These are phyloP conservation scores for Microctenopoma lineatum DNA, from an alignment of 2,797 vertebrate genomes.

Conservation along the genomic window DNA sequence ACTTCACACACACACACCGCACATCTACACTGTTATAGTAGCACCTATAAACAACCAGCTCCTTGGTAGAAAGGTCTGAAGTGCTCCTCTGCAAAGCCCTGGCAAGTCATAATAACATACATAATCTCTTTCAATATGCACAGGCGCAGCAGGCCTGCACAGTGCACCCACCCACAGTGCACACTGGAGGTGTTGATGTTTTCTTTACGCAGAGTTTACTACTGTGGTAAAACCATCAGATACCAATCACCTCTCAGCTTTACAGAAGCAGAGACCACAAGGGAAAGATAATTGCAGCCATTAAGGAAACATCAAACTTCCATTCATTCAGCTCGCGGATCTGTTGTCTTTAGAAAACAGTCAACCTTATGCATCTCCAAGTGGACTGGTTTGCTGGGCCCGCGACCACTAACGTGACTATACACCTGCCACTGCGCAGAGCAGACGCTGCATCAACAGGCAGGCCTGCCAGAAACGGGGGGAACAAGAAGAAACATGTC, in stretches of 20 bases:
- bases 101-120: slow-evolving; percentile 42
- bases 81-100: slow-evolving; percentile 40
- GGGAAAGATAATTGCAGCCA: slow-evolving; percentile 44
- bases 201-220: slow-evolving; percentile 37
- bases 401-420: slow-evolving; percentile 44
- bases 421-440: slow-evolving; percentile 69
- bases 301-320: slow-evolving; percentile 41
- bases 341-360: slow-evolving; percentile 17
- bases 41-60: slow-evolving; percentile 43
- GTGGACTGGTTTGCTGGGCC: slow-evolving; percentile 74
- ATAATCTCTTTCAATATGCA: slow-evolving; percentile 10
- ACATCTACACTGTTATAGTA: slow-evolving; percentile 27
- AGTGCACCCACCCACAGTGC: slow-evolving; percentile 9
- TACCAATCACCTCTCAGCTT: slow-evolving; percentile 25
- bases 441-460: slow-evolving; percentile 55
- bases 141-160: neutral
- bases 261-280: slow-evolving; percentile 27
- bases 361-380: slow-evolving; percentile 1
- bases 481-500: slow-evolving; percentile 74
- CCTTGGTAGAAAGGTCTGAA: slow-evolving; percentile 41
- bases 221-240: slow-evolving; percentile 37
- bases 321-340: slow-evolving; percentile 16
- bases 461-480: slow-evolving; percentile 62
- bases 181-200: slow-evolving; percentile 30
- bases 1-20: slow-evolving; percentile 39